These are phyloP conservation scores for Timema podura DNA, from an alignment of 2,888 invertebrate genomes.

Conservation along the genomic window DNA sequence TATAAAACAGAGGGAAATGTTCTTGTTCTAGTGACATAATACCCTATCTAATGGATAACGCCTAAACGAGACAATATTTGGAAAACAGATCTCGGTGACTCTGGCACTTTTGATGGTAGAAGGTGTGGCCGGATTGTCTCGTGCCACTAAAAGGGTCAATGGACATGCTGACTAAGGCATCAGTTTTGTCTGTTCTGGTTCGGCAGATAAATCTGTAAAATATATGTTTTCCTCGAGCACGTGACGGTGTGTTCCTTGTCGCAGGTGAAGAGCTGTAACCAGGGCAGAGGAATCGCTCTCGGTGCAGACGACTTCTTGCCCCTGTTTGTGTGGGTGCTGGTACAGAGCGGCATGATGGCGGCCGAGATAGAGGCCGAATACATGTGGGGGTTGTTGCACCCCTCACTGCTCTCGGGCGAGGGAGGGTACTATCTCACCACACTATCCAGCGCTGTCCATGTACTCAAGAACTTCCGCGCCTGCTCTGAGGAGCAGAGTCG, in stretches of 20 bases:
- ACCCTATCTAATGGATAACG: too few relatives aligned
- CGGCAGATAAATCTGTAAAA: neutral
- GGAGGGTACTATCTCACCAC: slow-evolving; percentile 94
- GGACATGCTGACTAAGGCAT: too few relatives aligned
- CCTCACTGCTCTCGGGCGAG: slow-evolving; percentile 84
- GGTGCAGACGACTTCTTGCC: slow-evolving; percentile 90
- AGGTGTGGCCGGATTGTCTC: too few relatives aligned
- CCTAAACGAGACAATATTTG: too few relatives aligned
- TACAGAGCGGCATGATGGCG: slow-evolving; percentile 82
- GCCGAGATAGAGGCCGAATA: slow-evolving; percentile 95
- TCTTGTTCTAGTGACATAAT: too few relatives aligned
- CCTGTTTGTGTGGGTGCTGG: slow-evolving; percentile 86
- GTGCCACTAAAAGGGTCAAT: too few relatives aligned
- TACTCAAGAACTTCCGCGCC: slow-evolving; percentile 65
- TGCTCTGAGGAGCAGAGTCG: slow-evolving; percentile 34
- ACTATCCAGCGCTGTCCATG: slow-evolving; percentile 87
- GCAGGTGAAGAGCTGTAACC: slow-evolving; percentile 65
- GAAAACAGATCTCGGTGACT: too few relatives aligned
- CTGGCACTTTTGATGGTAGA: too few relatives aligned
- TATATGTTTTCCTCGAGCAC: too few relatives aligned
- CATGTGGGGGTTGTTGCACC: slow-evolving; percentile 91
- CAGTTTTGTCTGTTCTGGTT: too few relatives aligned
- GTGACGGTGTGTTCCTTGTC: neutral
- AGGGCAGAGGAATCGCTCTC: slow-evolving; percentile 52
- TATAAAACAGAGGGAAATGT: too few relatives aligned